Percentiles rank a stretch among this genome's conserved stretches.
phyloP scores from a whole-genome alignment of 35 echinoderm and acorn worm species.

The Nesometra sesokonis region DNA sequence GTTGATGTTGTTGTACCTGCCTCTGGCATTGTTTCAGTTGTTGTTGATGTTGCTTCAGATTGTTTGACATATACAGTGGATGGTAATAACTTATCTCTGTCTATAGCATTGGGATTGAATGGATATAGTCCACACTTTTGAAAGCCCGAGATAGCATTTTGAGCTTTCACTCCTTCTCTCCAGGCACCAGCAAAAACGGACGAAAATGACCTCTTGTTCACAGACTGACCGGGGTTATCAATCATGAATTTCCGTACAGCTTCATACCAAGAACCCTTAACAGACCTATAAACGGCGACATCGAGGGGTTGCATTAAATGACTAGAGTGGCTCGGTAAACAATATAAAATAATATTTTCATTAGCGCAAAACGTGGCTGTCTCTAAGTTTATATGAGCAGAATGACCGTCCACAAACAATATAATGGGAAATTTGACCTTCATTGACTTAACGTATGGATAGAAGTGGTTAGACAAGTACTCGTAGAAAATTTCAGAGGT shows the following conservation, averaged over 20 bases:
- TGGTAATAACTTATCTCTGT: slow-evolving; percentile 4
- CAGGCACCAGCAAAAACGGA: slow-evolving; percentile 13
- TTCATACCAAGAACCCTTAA: background rate
- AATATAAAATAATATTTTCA: slow-evolving; percentile 25
- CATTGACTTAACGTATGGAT: background rate
- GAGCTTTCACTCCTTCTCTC: background rate
- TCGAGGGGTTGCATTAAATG: slow-evolving; percentile 18
- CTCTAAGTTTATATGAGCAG: slow-evolving; percentile 29
- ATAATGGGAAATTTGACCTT: slow-evolving; percentile 6
- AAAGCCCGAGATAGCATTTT: slow-evolving; percentile 17
- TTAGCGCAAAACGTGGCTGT: slow-evolving; percentile 33
- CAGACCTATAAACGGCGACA: background rate
- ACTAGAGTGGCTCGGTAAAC: slow-evolving; percentile 1
- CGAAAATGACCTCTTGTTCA: slow-evolving; percentile 39
- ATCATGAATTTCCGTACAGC: slow-evolving; percentile 9
- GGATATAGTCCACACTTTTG: slow-evolving; percentile 15
- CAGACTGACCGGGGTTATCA: slow-evolving; percentile 25
- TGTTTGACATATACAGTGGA: background rate
- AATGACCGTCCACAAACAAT: slow-evolving; percentile 29
- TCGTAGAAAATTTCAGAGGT: slow-evolving; percentile 26
- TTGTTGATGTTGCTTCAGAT: background rate
- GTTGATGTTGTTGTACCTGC: too few species aligned
- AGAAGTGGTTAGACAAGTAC: slow-evolving; percentile 25
- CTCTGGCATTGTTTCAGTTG: background rate
- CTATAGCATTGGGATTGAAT: slow-evolving; percentile 1